A percentile compares a stretch with the other conserved stretches of the same genome.
phyloP scores from a whole-genome alignment of 2,797 vertebrate genomes.

The Tamandua tetradactyla region DNA sequence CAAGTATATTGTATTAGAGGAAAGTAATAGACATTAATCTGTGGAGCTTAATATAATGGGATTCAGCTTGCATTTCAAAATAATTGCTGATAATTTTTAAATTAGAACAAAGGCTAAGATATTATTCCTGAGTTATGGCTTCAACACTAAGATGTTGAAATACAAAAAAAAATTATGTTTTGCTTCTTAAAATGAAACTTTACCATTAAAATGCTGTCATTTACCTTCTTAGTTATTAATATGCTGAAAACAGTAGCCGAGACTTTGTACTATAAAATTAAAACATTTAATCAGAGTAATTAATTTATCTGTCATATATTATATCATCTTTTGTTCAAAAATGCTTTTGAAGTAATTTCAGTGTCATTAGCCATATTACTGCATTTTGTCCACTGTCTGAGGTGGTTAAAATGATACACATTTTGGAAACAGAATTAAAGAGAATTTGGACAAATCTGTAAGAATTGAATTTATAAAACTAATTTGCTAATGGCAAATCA shows the following conservation, averaged over 20 bases:
- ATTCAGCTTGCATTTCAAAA: background rate
- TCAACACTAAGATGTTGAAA: background rate
- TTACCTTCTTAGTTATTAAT: slow-evolving; percentile 37
- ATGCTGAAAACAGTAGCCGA: background rate
- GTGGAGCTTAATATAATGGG: background rate
- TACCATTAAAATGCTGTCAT: background rate
- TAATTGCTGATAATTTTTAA: slow-evolving; percentile 21
- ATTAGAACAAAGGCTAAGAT: background rate
- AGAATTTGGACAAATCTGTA: background rate
- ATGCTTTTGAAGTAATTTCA: background rate
- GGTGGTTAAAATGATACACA: background rate
- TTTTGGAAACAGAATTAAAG: background rate
- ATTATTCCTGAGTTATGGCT: background rate
- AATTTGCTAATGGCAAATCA: background rate
- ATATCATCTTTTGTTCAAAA: background rate
- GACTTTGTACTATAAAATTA: background rate
- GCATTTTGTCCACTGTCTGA: background rate
- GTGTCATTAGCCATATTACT: background rate
- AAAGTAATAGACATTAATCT: background rate
- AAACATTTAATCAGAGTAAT: background rate
- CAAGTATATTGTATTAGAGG: background rate
- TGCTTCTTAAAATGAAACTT: background rate
- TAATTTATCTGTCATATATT: background rate
- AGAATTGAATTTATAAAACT: slow-evolving; percentile 11
- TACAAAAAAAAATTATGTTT: background rate